A percentile compares a stretch with the other conserved stretches of the same genome.
phyloP scores from a whole-genome alignment of 2,797 vertebrate species.

The Coendou prehensilis region DNA sequence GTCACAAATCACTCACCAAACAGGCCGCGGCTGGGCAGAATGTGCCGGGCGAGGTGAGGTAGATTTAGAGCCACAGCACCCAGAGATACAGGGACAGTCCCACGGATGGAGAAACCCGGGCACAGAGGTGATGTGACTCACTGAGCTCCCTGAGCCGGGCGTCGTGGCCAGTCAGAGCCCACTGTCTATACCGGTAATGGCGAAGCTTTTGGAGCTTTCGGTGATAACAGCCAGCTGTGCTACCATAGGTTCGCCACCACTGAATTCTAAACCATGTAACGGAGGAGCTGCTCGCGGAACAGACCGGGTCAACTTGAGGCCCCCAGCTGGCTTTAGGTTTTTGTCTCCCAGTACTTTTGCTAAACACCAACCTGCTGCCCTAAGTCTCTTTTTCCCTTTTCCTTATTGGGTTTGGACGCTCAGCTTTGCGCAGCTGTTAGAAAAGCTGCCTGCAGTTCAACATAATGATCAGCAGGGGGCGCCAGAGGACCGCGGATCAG shows the following conservation, averaged over 20 bases:
- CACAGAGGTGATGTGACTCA: background rate
- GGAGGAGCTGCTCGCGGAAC: background rate
- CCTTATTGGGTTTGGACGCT: fast-evolving
- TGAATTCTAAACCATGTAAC: background rate
- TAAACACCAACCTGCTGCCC: fast-evolving
- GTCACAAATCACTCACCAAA: background rate
- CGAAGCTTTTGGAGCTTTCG: background rate
- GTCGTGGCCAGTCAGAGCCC: background rate
- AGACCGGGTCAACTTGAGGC: fast-evolving
- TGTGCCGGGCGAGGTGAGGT: too few species aligned
- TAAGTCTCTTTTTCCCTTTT: fast-evolving
- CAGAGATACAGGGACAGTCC: background rate
- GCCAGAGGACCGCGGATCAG: conserved; percentile 7
- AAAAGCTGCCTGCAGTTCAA: conserved; percentile 31
- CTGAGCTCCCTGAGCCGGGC: background rate
- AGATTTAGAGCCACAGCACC: background rate
- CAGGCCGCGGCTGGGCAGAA: background rate
- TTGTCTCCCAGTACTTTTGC: background rate
- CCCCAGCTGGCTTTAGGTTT: background rate
- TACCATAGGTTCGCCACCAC: background rate
- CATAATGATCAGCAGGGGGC: fast-evolving
- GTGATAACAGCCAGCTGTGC: background rate
- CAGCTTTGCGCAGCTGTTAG: fast-evolving
- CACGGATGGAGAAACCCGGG: background rate
- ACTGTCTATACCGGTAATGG: background rate